These are phyloP conservation scores for Spheniscus humboldti DNA, from an alignment of 2,797 vertebrate species.

Conservation along the genomic window DNA sequence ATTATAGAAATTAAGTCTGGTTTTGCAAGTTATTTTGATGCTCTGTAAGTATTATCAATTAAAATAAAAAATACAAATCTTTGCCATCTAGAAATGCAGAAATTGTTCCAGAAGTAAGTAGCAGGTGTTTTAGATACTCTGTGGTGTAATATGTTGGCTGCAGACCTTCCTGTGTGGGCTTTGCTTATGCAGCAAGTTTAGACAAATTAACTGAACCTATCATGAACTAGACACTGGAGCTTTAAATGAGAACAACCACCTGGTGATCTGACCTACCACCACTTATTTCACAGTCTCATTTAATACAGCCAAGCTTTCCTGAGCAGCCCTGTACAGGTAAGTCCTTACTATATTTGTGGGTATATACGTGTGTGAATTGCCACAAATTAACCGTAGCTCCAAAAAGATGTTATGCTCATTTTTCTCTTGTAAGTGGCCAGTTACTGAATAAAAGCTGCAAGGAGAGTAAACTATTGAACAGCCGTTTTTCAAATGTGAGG, in stretches of 20 bases:
- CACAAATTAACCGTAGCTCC: background rate
- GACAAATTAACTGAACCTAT: background rate
- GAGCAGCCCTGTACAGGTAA: background rate
- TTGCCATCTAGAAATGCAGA: background rate
- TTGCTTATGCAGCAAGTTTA: constrained; percentile 22
- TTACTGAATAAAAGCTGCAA: background rate
- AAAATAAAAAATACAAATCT: background rate
- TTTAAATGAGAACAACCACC: background rate
- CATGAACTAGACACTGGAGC: fast-evolving
- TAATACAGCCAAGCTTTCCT: background rate
- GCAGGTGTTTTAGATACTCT: background rate
- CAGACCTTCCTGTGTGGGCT: constrained; percentile 15
- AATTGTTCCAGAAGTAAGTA: background rate
- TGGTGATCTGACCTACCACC: background rate
- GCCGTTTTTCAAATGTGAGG: background rate
- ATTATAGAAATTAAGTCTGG: background rate
- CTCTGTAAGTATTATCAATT: background rate
- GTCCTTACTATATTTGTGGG: background rate
- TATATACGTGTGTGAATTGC: background rate
- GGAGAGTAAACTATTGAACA: background rate
- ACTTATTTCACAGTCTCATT: background rate
- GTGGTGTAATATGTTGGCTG: background rate
- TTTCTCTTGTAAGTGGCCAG: background rate
- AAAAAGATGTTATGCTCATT: background rate
- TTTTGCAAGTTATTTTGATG: background rate